Percentiles rank a stretch among this genome's conserved stretches.
Evolutionary conservation across 2,113 vertebrate genomes (phyloP).

Genomic region (Tringa solitaria): DNA sequence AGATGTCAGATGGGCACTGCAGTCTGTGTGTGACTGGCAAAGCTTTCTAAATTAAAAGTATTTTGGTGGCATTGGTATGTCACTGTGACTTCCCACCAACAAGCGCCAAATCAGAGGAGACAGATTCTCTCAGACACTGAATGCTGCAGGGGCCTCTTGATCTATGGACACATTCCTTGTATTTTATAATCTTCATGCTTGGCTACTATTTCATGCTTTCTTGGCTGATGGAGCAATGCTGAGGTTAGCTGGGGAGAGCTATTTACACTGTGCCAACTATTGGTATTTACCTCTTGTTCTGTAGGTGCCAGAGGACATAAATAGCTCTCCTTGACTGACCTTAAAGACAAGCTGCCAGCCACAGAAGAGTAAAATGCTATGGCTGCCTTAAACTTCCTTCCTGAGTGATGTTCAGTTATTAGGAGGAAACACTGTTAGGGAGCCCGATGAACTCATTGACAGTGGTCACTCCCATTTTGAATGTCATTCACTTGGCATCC

Average conservation of each 20-base stretch:
- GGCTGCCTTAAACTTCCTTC: background rate
- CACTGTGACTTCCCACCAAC: background rate
- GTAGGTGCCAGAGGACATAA: background rate
- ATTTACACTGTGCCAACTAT: background rate
- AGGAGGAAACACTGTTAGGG: background rate
- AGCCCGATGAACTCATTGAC: background rate
- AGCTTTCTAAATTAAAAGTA: background rate
- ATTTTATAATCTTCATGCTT: slow-evolving; percentile 1
- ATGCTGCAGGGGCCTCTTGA: background rate
- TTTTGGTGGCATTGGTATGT: background rate
- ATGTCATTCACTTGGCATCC: background rate
- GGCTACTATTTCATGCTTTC: background rate
- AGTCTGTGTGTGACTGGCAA: background rate
- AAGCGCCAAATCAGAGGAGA: background rate
- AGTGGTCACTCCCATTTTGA: background rate
- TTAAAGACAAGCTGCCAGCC: background rate
- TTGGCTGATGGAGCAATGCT: background rate
- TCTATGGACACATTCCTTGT: background rate
- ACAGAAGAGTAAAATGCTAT: background rate
- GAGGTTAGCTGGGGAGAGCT: background rate
- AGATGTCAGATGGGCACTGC: background rate
- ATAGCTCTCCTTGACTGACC: background rate
- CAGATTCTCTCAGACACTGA: background rate
- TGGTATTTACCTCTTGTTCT: slow-evolving; percentile 3
- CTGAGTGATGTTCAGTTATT: background rate